These are phyloP conservation scores for Agapornis roseicollis DNA, from an alignment of 2,113 vertebrate species.

Conservation along the genomic window DNA sequence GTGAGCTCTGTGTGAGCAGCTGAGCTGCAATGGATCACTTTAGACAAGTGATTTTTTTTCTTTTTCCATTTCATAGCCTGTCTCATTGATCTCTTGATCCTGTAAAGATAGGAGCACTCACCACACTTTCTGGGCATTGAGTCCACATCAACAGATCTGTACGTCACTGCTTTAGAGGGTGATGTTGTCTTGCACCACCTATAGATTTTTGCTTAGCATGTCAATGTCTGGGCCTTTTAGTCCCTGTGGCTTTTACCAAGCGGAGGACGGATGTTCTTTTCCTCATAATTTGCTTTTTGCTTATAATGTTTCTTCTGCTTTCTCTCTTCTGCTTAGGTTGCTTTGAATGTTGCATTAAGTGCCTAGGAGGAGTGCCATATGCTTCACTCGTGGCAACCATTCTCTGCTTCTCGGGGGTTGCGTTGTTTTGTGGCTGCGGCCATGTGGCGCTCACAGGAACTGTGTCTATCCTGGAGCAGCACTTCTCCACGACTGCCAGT, in stretches of 20 bases:
- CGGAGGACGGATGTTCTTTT: not conserved
- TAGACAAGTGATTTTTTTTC: not conserved
- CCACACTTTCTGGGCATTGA: constrained; percentile 6
- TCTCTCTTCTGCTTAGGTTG: constrained; percentile 83
- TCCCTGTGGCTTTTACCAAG: constrained; percentile 3
- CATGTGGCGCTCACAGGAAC: constrained; percentile 94
- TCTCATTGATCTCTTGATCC: constrained; percentile 3
- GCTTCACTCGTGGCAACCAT: constrained; percentile 97
- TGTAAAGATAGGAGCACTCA: constrained; percentile 24
- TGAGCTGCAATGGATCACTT: not conserved
- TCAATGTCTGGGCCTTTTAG: constrained; percentile 9
- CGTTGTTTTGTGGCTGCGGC: constrained; percentile 95
- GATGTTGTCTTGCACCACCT: constrained; percentile 31
- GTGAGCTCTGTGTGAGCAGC: not conserved
- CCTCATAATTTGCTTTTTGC: constrained; percentile 35
- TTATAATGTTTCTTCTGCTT: constrained; percentile 17
- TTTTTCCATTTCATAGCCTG: constrained; percentile 48
- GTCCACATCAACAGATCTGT: constrained; percentile 9
- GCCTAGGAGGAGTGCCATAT: constrained; percentile 96
- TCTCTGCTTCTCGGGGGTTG: constrained; percentile 96
- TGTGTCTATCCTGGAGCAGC: constrained; percentile 87
- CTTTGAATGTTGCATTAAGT: constrained; percentile 99
- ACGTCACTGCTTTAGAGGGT: constrained; percentile 36
- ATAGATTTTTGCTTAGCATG: constrained; percentile 51
- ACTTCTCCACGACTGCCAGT: constrained; percentile 87